Percentiles rank a stretch among this genome's conserved stretches.
Conservation (phyloP, 2,113 vertebrate genomes). For the Plecotus auritus region DNA sequence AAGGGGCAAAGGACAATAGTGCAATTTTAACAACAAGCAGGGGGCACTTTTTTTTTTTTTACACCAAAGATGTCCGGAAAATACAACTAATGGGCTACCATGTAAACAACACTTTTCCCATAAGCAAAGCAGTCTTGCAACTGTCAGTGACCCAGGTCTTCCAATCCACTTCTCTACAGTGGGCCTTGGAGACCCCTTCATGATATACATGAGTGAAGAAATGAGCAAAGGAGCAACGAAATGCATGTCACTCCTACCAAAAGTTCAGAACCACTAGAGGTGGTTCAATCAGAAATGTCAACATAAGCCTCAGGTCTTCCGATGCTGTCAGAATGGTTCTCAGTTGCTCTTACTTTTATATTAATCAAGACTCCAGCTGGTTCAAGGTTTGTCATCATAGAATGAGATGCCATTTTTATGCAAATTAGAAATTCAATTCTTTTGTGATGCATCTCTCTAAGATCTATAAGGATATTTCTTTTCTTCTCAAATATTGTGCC, state of each 20-base stretch:
- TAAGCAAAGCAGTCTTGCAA: not conserved
- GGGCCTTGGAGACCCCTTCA: not conserved
- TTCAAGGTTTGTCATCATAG: not conserved
- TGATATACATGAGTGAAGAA: not conserved
- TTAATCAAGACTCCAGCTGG: not conserved
- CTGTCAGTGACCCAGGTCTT: not conserved
- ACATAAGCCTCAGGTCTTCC: not conserved
- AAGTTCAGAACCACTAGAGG: not conserved
- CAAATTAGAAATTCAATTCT: not conserved
- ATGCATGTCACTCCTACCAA: not conserved
- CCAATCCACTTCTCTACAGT: not conserved
- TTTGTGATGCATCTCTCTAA: not conserved
- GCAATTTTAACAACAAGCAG: not conserved
- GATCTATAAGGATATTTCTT: not conserved
- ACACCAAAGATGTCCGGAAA: not conserved
- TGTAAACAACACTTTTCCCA: not conserved
- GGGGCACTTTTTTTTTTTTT: not conserved
- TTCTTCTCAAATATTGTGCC: not conserved
- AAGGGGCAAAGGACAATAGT: not conserved
- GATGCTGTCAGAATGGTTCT: not conserved
- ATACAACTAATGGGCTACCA: not conserved
- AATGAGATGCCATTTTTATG: not conserved
- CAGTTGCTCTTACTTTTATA: not conserved
- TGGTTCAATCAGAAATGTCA: not conserved
- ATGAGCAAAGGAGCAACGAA: not conserved